phyloP scores from a whole-genome alignment of 2,113 vertebrate species.

The Malurus elegans region DNA sequence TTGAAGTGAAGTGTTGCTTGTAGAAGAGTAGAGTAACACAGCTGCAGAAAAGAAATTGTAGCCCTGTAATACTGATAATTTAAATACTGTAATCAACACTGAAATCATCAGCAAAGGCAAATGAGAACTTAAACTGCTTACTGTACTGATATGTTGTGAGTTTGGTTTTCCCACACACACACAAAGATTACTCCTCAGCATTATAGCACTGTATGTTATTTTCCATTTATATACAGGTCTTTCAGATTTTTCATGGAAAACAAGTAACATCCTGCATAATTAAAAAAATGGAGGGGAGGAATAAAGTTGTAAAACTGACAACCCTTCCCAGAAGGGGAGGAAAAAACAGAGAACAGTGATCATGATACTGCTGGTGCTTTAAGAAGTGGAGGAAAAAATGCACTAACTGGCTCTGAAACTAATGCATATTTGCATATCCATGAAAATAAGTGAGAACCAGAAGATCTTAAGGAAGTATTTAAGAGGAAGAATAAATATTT shows the following conservation, averaged over 20 bases:
- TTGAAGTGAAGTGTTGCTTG: neutral
- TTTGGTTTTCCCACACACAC: neutral
- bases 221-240: neutral
- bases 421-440: neutral
- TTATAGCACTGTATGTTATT: neutral
- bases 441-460: neutral
- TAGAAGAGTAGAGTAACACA: neutral
- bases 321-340: neutral
- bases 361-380: neutral
- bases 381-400: neutral
- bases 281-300: neutral
- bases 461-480: neutral
- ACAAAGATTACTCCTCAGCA: neutral
- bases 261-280: neutral
- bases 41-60: neutral
- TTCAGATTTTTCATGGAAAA: neutral
- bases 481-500: neutral
- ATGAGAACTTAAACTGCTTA: neutral
- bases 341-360: neutral
- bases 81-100: neutral
- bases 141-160: neutral
- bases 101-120: neutral
- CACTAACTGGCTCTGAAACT: neutral
- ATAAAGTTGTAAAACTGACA: neutral
- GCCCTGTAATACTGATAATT: neutral